Conservation (phyloP, 2,113 vertebrate genomes). For the Scalopus aquaticus region DNA sequence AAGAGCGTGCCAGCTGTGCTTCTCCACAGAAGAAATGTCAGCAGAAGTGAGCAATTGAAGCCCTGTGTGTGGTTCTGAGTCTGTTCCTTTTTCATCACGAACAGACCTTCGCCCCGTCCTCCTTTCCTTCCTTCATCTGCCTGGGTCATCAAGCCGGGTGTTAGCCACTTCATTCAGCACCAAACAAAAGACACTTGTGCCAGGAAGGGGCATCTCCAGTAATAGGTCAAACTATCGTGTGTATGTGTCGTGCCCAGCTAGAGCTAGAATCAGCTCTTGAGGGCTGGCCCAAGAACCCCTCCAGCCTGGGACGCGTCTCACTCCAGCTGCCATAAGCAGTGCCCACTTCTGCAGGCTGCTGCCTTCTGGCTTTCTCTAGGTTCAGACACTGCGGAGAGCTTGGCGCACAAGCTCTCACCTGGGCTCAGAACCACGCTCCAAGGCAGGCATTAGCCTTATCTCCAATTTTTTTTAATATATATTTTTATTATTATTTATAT, state of each 20-base stretch:
- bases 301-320: neutral
- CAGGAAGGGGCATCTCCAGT: neutral
- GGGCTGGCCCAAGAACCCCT: neutral
- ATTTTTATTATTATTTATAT: too few species aligned
- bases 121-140: neutral
- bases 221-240: neutral
- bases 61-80: neutral
- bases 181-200: neutral
- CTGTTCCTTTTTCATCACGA: neutral
- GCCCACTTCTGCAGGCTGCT: neutral
- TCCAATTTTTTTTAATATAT: too few species aligned
- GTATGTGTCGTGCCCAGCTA: neutral
- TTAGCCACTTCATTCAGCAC: neutral
- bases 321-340: neutral
- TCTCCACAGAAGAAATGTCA: slow-evolving; percentile 2
- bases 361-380: neutral
- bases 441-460: too few species aligned
- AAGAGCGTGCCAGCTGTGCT: slow-evolving; percentile 49
- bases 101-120: neutral
- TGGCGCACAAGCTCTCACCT: neutral
- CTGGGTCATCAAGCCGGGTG: neutral
- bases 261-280: neutral
- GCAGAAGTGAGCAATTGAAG: slow-evolving; percentile 36
- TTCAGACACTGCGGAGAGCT: neutral
- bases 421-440: neutral